Evolutionary conservation across 2,113 vertebrate genomes (phyloP).

Genomic region (Neolamprologus sp.): DNA sequence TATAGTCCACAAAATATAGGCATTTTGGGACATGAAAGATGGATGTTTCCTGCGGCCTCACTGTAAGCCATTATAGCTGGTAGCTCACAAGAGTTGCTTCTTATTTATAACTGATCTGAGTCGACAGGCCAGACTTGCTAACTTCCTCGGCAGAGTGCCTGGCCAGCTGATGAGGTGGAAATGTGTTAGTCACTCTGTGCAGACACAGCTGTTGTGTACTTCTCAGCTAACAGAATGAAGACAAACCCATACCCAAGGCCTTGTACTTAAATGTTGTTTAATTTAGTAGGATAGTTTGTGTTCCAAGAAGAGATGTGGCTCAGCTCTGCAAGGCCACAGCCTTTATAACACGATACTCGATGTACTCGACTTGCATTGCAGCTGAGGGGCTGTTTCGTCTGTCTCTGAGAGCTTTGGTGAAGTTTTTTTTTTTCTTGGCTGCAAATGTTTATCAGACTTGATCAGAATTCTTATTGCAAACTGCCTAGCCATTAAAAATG

Average conservation of each 20-base stretch:
- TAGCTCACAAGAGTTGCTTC: not conserved
- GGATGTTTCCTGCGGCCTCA: not conserved
- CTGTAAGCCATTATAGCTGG: not conserved
- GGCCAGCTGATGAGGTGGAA: constrained; percentile 27
- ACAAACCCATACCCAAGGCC: not conserved
- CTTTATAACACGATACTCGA: not conserved
- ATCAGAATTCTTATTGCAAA: not conserved
- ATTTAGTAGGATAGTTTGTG: not conserved
- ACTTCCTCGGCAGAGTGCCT: not conserved
- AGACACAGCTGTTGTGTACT: constrained; percentile 13
- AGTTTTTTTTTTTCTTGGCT: not conserved
- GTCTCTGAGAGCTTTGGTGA: not conserved
- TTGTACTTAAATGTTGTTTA: not conserved
- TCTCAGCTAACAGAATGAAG: not conserved
- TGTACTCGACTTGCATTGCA: not conserved
- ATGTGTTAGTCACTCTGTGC: constrained; percentile 14
- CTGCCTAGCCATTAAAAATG: not conserved
- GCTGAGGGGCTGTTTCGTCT: not conserved
- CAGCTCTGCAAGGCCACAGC: not conserved
- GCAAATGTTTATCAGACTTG: not conserved
- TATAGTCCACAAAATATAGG: not conserved
- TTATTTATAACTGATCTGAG: constrained; percentile 19
- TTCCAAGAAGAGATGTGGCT: not conserved
- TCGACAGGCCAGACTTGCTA: constrained; percentile 20
- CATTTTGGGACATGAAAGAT: not conserved